Percentiles rank a stretch among this genome's conserved stretches.
Evolutionary conservation across 2,797 vertebrate genomes (phyloP).

Genomic region (Adelosebastes latens): DNA sequence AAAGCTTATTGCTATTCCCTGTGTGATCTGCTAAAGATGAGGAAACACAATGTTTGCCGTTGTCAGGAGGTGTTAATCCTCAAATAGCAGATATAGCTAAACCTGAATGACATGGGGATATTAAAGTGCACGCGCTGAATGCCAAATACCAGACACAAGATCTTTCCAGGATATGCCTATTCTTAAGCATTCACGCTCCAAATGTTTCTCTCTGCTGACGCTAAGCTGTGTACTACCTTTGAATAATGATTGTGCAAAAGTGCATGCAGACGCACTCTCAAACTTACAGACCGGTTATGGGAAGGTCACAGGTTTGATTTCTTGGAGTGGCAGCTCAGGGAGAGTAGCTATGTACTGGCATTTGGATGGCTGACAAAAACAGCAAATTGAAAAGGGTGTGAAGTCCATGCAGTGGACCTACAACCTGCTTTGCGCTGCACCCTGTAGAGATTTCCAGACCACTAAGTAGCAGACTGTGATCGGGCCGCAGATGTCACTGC

Average conservation of each 20-base stretch:
- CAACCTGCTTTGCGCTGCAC: neutral
- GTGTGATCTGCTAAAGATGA: slow-evolving; percentile 61
- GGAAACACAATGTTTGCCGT: slow-evolving; percentile 69
- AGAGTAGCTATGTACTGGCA: neutral
- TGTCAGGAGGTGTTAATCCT: slow-evolving; percentile 73
- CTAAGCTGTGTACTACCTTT: slow-evolving; percentile 19
- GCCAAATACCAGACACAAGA: slow-evolving; percentile 50
- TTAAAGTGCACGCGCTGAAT: slow-evolving; percentile 59
- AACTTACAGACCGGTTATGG: neutral
- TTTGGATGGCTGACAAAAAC: slow-evolving; percentile 9
- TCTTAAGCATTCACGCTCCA: slow-evolving; percentile 24
- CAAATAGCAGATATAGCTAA: slow-evolving; percentile 68
- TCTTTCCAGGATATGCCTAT: slow-evolving; percentile 36
- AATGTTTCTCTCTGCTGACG: slow-evolving; percentile 19
- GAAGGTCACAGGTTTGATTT: slow-evolving; percentile 13
- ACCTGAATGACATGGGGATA: slow-evolving; percentile 66
- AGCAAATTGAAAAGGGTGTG: neutral
- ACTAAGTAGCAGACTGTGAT: neutral
- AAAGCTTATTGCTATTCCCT: slow-evolving; percentile 58
- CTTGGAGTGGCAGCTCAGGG: neutral
- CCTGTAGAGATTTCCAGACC: slow-evolving; percentile 16
- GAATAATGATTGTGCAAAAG: slow-evolving; percentile 6
- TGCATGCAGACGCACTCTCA: neutral
- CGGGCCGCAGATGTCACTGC: neutral
- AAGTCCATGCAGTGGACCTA: slow-evolving; percentile 1